Percentiles rank a stretch among this genome's conserved stretches.
Conservation (phyloP, 2,113 vertebrate species). For the Aleadryas rufinucha region DNA sequence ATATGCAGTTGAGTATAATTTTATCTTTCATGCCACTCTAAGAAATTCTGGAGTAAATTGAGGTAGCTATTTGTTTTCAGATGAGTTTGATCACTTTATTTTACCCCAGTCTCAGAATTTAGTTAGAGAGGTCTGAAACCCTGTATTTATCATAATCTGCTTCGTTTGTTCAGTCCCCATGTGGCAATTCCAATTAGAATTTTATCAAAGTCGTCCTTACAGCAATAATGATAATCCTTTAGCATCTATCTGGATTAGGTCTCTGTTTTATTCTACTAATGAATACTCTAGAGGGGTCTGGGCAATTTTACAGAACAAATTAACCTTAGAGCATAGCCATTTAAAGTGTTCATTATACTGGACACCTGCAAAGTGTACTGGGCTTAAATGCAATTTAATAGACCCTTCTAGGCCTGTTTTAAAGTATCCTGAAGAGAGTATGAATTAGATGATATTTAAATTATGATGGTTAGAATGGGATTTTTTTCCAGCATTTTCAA, state of each 20-base stretch:
- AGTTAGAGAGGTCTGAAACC: neutral
- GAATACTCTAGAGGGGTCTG: constrained; percentile 68
- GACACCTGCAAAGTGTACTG: constrained; percentile 66
- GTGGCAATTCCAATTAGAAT: constrained; percentile 56
- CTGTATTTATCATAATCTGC: constrained; percentile 56
- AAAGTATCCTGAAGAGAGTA: constrained; percentile 49
- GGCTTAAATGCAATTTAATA: constrained; percentile 68
- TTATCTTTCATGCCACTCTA: constrained; percentile 42
- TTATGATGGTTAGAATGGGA: neutral
- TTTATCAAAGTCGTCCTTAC: constrained; percentile 63
- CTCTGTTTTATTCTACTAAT: constrained; percentile 69
- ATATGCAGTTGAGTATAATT: constrained; percentile 31
- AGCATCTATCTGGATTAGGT: constrained; percentile 64
- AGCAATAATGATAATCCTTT: constrained; percentile 67
- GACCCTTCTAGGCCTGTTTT: constrained; percentile 53
- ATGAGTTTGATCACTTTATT: constrained; percentile 39
- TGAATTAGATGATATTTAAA: constrained; percentile 51
- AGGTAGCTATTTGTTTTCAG: constrained; percentile 1
- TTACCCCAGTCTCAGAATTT: constrained; percentile 9
- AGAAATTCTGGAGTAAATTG: constrained; percentile 44
- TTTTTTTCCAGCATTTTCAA: neutral
- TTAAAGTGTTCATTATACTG: constrained; percentile 67
- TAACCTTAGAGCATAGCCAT: constrained; percentile 67
- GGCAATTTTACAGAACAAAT: constrained; percentile 74
- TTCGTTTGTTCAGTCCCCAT: constrained; percentile 50